Conservation (phyloP, 1,140 invertebrate genomes). For the Temnothorax nylanderi region DNA sequence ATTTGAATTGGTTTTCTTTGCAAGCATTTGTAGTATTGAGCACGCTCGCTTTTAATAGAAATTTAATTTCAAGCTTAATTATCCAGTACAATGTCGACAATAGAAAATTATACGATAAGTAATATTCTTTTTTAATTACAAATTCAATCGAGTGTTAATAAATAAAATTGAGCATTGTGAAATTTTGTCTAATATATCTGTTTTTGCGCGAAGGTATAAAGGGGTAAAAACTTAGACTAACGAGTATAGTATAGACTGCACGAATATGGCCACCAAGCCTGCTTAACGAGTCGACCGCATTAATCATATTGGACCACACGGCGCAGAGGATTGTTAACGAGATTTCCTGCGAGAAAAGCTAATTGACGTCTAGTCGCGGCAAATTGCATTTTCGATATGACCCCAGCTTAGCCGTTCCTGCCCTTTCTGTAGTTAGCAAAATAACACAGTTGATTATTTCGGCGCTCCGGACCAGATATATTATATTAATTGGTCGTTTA, state of each 20-base stretch:
- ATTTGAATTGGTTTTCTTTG: not conserved
- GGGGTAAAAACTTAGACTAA: constrained; percentile 2
- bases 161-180: not conserved
- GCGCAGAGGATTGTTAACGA: constrained; percentile 62
- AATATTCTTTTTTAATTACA: not conserved
- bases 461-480: not conserved
- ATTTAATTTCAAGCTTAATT: constrained; percentile 4
- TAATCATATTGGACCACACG: constrained; percentile 46
- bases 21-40: not conserved
- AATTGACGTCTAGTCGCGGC: constrained; percentile 58
- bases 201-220: not conserved
- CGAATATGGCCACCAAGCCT: constrained; percentile 36
- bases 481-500: not conserved
- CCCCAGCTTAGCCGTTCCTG: constrained; percentile 31
- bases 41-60: constrained; percentile 3
- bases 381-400: constrained; percentile 66
- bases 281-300: constrained; percentile 60
- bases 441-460: constrained; percentile 27
- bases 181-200: not conserved
- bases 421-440: constrained; percentile 26
- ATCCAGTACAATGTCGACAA: not conserved
- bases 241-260: constrained; percentile 12
- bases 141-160: not conserved
- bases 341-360: constrained; percentile 59
- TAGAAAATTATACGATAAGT: not conserved